Percentiles rank a stretch among this genome's conserved stretches.
These are phyloP conservation scores for Eristalis arbustorum DNA, from an alignment of 2,888 invertebrate genomes.

Conservation along the genomic window DNA sequence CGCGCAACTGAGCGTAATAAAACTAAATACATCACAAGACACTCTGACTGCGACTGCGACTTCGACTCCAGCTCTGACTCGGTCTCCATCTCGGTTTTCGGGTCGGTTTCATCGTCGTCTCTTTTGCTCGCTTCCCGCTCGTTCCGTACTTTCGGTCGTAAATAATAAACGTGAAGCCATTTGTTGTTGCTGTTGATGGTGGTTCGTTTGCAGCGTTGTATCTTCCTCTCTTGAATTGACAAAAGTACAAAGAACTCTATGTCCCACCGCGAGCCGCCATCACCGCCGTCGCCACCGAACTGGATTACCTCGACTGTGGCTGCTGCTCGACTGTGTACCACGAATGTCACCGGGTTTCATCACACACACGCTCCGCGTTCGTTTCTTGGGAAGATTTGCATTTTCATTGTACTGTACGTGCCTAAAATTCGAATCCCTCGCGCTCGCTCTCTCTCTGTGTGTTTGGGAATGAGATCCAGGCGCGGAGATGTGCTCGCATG, in stretches of 20 bases:
- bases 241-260: conserved; percentile 60
- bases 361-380: not conserved
- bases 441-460: conserved; percentile 30
- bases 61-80: too few species aligned
- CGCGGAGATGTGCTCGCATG: not conserved
- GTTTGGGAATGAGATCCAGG: not conserved
- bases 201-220: conserved; percentile 27
- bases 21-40: conserved; percentile 67
- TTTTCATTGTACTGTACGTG: conserved; percentile 68
- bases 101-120: not conserved
- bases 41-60: too few species aligned
- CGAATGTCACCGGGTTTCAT: conserved; percentile 57
- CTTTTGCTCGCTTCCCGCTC: not conserved
- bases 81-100: not conserved
- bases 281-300: conserved; percentile 7
- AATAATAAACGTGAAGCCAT: conserved; percentile 70
- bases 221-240: conserved; percentile 52
- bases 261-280: conserved; percentile 19
- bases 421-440: conserved; percentile 62
- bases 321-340: conserved; percentile 59
- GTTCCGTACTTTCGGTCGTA: conserved; percentile 50
- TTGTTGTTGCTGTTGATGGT: conserved; percentile 36
- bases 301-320: conserved; percentile 51
- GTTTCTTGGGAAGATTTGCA: conserved; percentile 56
- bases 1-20: conserved; percentile 68